Percentiles rank a stretch among this genome's conserved stretches.
phyloP scores from a whole-genome alignment of 2,888 invertebrate species.

The Drosophila monieri region DNA sequence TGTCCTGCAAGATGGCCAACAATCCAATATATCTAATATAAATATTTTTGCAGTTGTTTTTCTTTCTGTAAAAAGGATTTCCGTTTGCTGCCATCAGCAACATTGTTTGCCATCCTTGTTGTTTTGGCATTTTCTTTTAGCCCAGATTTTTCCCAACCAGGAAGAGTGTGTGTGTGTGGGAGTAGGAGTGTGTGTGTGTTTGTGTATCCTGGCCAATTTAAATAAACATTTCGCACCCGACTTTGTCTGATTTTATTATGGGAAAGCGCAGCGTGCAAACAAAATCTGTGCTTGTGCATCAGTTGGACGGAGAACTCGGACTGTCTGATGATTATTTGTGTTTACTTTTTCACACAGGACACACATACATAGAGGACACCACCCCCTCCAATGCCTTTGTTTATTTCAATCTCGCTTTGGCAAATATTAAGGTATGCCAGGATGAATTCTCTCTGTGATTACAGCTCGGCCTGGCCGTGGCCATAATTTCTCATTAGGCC shows the following conservation, averaged over 20 bases:
- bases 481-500: slow-evolving; percentile 82
- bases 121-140: slow-evolving; percentile 62
- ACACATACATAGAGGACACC: neutral
- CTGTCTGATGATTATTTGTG: slow-evolving; percentile 77
- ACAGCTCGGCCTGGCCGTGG: slow-evolving; percentile 49
- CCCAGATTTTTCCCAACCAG: slow-evolving; percentile 2
- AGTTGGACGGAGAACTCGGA: slow-evolving; percentile 52
- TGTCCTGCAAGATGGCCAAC: slow-evolving; percentile 26
- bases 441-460: slow-evolving; percentile 31
- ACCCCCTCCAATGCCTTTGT: slow-evolving; percentile 37
- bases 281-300: slow-evolving; percentile 55
- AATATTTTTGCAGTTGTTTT: slow-evolving; percentile 78
- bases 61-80: slow-evolving; percentile 64
- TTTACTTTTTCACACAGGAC: slow-evolving; percentile 49
- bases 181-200: slow-evolving; percentile 7
- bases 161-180: neutral
- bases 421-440: slow-evolving; percentile 32
- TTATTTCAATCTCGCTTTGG: slow-evolving; percentile 38
- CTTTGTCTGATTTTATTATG: slow-evolving; percentile 74
- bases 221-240: slow-evolving; percentile 77
- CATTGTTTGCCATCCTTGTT: slow-evolving; percentile 51
- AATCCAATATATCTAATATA: slow-evolving; percentile 78
- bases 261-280: slow-evolving; percentile 48
- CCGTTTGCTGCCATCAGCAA: slow-evolving; percentile 63
- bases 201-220: slow-evolving; percentile 71